Conservation (phyloP, 2,797 vertebrate genomes). For the Pempheris klunzingeri region DNA sequence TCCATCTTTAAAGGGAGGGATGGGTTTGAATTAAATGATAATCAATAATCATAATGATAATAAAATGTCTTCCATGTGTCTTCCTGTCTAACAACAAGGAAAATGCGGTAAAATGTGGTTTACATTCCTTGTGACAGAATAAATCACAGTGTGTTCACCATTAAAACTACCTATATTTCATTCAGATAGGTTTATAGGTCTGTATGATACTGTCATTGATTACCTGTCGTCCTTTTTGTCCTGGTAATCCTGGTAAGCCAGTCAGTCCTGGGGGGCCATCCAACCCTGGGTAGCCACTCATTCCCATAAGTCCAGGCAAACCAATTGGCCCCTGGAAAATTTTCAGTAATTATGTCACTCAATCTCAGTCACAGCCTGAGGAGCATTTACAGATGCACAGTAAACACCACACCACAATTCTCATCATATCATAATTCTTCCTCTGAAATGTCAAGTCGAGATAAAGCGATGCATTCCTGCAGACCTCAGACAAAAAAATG, state of each 20-base stretch:
- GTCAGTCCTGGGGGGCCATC: constrained; percentile 87
- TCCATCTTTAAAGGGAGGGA: background rate
- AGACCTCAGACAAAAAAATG: background rate
- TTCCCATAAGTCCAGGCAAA: constrained; percentile 86
- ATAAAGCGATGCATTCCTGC: background rate
- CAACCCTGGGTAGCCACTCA: constrained; percentile 87
- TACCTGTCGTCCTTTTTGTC: constrained; percentile 86
- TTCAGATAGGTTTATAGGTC: too few species aligned
- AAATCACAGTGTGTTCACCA: too few species aligned
- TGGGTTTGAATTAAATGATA: background rate
- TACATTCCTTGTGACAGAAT: too few species aligned
- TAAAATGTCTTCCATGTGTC: background rate
- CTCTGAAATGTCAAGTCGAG: background rate
- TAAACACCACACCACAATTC: background rate
- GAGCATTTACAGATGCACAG: background rate
- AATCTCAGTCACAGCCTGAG: background rate
- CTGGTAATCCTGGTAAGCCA: constrained; percentile 88
- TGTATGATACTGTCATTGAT: background rate
- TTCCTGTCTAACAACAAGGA: background rate
- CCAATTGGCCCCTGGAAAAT: constrained; percentile 88
- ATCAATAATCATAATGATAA: too few species aligned
- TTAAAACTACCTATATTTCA: background rate
- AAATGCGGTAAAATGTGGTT: background rate
- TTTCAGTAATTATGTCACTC: constrained; percentile 33
- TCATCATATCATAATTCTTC: background rate